phyloP scores from a whole-genome alignment of 2,888 invertebrate species.

The Machimus rusticus region DNA sequence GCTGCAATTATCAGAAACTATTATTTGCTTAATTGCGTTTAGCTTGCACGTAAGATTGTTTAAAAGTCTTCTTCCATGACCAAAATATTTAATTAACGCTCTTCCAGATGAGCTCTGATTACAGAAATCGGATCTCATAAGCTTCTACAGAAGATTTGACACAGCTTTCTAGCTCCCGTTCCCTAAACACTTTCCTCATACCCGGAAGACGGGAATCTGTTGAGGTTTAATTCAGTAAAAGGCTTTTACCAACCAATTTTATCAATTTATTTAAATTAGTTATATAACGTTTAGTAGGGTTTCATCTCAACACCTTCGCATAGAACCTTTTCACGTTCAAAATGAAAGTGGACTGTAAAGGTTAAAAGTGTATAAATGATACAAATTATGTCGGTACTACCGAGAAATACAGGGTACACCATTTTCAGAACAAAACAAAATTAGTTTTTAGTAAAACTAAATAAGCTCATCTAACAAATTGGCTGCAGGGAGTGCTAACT shows the following conservation, averaged over 20 bases:
- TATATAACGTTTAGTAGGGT: background rate
- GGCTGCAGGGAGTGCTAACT: background rate
- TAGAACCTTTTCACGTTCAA: background rate
- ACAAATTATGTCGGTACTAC: background rate
- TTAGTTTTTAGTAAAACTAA: background rate
- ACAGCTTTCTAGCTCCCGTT: background rate
- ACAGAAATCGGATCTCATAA: background rate
- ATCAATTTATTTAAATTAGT: background rate
- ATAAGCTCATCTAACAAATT: background rate
- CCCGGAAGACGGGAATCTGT: background rate
- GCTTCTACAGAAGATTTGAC: background rate
- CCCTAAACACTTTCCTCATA: background rate
- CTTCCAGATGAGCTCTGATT: background rate
- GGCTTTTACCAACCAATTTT: background rate
- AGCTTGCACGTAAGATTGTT: background rate
- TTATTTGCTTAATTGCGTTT: conserved; percentile 19
- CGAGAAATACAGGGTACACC: background rate
- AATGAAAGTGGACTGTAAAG: background rate
- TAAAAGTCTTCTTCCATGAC: background rate
- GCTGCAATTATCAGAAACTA: background rate
- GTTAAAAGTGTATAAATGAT: background rate
- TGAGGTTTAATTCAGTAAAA: background rate
- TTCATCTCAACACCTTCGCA: background rate
- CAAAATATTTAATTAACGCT: background rate
- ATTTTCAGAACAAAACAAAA: background rate